Evolutionary conservation across 2,113 vertebrate genomes (phyloP).

Genomic region (Etheostoma spectabile): DNA sequence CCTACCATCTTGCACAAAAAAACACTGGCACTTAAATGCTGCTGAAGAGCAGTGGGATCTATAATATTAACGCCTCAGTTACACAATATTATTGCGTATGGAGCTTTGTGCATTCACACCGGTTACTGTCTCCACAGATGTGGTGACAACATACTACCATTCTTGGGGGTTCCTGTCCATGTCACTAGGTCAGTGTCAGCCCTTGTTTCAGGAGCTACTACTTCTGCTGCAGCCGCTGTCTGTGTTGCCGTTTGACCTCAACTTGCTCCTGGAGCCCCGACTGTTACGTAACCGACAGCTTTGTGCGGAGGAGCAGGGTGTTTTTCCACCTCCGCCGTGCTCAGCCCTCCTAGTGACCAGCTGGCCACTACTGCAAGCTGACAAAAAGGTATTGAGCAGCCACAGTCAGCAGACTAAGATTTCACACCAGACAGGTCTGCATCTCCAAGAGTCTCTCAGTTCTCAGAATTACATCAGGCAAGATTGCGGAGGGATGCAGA

Average conservation of each 20-base stretch:
- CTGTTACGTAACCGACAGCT: conserved; percentile 87
- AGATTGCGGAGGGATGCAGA: conserved; percentile 75
- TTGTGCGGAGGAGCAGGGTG: conserved; percentile 81
- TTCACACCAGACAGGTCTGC: conserved; percentile 9
- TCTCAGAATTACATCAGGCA: conserved; percentile 39
- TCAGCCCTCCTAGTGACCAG: conserved; percentile 88
- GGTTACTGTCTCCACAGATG: conserved; percentile 81
- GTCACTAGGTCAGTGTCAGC: conserved; percentile 86
- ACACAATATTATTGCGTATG: neutral
- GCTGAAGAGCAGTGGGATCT: too few species aligned
- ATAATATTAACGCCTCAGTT: too few species aligned
- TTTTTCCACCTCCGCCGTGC: conserved; percentile 83
- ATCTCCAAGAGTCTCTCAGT: conserved; percentile 11
- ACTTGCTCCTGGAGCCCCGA: conserved; percentile 91
- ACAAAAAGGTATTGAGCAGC: conserved; percentile 32
- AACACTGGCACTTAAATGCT: too few species aligned
- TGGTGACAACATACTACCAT: conserved; percentile 91
- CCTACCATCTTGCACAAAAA: too few species aligned
- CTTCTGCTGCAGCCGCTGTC: conserved; percentile 94
- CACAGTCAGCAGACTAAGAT: conserved; percentile 13
- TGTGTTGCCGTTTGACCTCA: conserved; percentile 93
- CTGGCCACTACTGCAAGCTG: conserved; percentile 72
- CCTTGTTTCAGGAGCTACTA: conserved; percentile 93
- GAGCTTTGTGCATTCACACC: neutral
- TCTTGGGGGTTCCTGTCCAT: conserved; percentile 93